Evolutionary conservation across 2,888 invertebrate genomes (phyloP).

Genomic region (Physocephala rufipes): DNA sequence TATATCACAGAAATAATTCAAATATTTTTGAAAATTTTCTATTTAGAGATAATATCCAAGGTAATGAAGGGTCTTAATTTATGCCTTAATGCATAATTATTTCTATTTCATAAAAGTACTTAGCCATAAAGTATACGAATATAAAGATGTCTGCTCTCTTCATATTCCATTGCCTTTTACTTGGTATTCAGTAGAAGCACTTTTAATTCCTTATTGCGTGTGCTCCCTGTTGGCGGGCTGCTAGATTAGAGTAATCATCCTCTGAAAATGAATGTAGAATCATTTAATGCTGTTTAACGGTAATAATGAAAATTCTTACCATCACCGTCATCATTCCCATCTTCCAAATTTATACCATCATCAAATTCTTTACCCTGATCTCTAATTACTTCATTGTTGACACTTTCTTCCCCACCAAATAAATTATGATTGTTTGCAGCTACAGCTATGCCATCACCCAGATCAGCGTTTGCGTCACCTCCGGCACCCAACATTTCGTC

Average conservation of each 20-base stretch:
- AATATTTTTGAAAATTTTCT: too few relatives aligned
- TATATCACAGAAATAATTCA: too few relatives aligned
- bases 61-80: too few relatives aligned
- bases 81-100: too few relatives aligned
- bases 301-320: conserved; percentile 56
- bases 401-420: conserved; percentile 62
- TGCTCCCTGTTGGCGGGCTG: conserved; percentile 66
- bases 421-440: conserved; percentile 51
- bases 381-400: conserved; percentile 66
- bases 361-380: conserved; percentile 65
- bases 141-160: too few relatives aligned
- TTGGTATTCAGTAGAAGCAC: not conserved
- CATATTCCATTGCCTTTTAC: too few relatives aligned
- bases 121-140: too few relatives aligned
- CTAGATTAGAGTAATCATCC: conserved; percentile 68
- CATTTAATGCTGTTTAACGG: not conserved
- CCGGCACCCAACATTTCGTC: conserved; percentile 45
- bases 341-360: conserved; percentile 64
- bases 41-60: too few relatives aligned
- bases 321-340: conserved; percentile 66
- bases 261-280: conserved; percentile 55
- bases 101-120: too few relatives aligned
- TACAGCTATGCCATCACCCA: conserved; percentile 54
- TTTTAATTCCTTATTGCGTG: conserved; percentile 67
- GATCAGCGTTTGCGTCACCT: conserved; percentile 49